Evolutionary conservation across 2,888 invertebrate genomes (phyloP), one percentile per base, ranked within the genome.

Genomic region (Helleia helle): DNA sequence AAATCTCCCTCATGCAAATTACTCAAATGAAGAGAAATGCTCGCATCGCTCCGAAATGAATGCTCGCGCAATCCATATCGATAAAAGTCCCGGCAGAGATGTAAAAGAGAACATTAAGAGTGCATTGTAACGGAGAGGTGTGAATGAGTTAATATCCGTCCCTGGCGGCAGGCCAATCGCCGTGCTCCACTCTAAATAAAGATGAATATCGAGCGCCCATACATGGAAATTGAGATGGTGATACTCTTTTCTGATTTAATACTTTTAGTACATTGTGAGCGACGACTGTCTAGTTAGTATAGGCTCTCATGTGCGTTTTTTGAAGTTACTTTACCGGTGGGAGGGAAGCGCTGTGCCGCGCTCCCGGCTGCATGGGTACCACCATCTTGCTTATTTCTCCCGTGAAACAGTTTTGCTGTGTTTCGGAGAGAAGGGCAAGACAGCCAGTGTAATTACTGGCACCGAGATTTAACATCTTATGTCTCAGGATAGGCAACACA

Each of bases 141-240:
- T 47, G 44, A 44, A 47, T 47, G 44, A 47, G 44, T 47, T 42
- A 42, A 47, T 47, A 47, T 40, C 38, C 40, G 38, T 38, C 37
- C 38, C 14, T 47, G 47, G 47, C 44, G 38, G 22, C 17, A 15
- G 28, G 47, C 47, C 47, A 47, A 39, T 41, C 29, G 31, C 13
- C 18, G 38, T 26, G 27, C 36, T 40, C 38, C 37, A 13, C 41
- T n/a, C 39, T 29, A 38, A 44, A 44, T 44, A 41, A 41, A 44
- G 44, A 40, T 40, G 40, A 31, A 40, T 40, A 40, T 40, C 40
- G 15, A 17, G 24, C 30, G 12, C 8, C 39, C 12, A 24, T 11
- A 24, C 40, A 25, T 14, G 6, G 25, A 9, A 25, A 25, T 31
- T 15, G 11, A 30, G 30, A 24, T 25, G 2, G 5, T 6, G 31